Conservation (phyloP, 64 coral and sea anemone species). For the Anthopleura sola region DNA sequence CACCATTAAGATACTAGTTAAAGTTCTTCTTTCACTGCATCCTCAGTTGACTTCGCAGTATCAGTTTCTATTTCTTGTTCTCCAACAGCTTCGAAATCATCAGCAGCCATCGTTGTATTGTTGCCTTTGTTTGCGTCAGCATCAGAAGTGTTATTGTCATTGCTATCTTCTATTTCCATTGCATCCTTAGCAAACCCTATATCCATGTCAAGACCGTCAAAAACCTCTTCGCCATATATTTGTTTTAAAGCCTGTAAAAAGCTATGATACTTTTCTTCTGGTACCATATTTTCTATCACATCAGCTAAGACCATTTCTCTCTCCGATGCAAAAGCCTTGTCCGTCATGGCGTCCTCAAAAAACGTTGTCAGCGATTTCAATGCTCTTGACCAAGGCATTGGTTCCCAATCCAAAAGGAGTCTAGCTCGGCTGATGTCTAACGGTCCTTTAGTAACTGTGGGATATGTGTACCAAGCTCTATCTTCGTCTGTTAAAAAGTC, state of each 20-base stretch:
- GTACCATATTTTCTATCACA: slow-evolving; percentile 72
- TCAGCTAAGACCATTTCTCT: slow-evolving; percentile 90
- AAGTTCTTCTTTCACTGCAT: not conserved
- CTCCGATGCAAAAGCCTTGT: slow-evolving; percentile 59
- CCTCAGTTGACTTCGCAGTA: not conserved
- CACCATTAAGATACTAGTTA: too few relatives aligned
- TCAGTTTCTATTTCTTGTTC: not conserved
- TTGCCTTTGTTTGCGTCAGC: not conserved
- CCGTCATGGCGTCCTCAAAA: slow-evolving; percentile 85
- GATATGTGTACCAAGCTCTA: slow-evolving; percentile 85
- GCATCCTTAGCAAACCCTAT: slow-evolving; percentile 64
- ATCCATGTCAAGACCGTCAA: slow-evolving; percentile 76
- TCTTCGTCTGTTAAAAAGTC: slow-evolving; percentile 78
- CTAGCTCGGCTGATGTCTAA: slow-evolving; percentile 73
- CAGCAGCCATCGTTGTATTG: not conserved
- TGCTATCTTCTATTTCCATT: slow-evolving; percentile 49
- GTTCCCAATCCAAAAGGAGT: slow-evolving; percentile 71
- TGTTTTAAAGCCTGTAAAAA: slow-evolving; percentile 51
- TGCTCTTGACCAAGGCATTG: slow-evolving; percentile 72
- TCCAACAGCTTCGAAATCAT: not conserved
- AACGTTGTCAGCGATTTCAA: slow-evolving; percentile 36
- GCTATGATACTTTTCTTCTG: slow-evolving; percentile 61
- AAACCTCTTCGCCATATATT: slow-evolving; percentile 73
- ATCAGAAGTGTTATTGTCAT: not conserved
- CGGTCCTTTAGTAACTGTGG: slow-evolving; percentile 79